phyloP scores from a whole-genome alignment of 2,888 invertebrate genomes.

The Labia minor region DNA sequence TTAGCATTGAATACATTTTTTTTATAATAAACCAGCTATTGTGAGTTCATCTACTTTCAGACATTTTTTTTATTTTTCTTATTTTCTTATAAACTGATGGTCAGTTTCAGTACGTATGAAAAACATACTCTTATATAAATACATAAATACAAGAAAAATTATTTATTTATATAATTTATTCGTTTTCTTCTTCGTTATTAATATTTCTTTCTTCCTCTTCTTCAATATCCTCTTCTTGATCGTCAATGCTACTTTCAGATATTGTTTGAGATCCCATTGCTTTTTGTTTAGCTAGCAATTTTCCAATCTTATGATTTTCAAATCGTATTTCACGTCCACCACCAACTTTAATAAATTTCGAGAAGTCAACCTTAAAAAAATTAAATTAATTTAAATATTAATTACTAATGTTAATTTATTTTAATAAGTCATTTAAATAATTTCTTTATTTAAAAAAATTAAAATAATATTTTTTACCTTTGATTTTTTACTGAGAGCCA shows the following conservation, averaged over 20 bases:
- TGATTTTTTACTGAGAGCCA: background rate
- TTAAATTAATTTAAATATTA: background rate
- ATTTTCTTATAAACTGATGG: too few species aligned
- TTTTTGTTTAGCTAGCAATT: background rate
- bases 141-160: too few species aligned
- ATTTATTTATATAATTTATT: too few species aligned
- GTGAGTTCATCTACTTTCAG: too few species aligned
- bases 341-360: background rate
- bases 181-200: background rate
- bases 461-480: background rate
- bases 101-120: too few species aligned
- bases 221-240: background rate
- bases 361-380: background rate
- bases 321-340: background rate
- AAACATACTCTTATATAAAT: too few species aligned
- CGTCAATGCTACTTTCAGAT: background rate
- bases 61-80: too few species aligned
- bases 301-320: background rate
- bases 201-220: background rate
- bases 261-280: background rate
- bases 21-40: too few species aligned
- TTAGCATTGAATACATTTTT: too few species aligned
- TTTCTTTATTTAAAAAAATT: background rate
- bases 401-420: background rate
- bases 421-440: background rate